These are phyloP conservation scores for Gasteruption jaculator DNA, from an alignment of 2,888 invertebrate species.

Conservation along the genomic window DNA sequence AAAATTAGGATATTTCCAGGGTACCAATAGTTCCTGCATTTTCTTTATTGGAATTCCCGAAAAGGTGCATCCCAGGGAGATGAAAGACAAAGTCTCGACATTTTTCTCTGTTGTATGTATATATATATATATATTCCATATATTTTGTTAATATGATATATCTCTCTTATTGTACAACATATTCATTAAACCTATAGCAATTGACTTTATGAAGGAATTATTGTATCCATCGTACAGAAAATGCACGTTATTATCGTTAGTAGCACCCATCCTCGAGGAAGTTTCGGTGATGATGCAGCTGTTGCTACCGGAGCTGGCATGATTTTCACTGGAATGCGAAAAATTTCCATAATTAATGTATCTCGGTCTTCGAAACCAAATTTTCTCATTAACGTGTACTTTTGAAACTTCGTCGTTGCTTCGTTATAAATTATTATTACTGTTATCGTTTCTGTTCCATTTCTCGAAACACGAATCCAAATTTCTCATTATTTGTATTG, in stretches of 20 bases:
- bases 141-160: constrained; percentile 3
- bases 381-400: not conserved
- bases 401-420: no score
- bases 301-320: constrained; percentile 26
- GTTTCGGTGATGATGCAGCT: constrained; percentile 29
- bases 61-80: no score
- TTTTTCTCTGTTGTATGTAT: no score
- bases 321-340: constrained; percentile 35
- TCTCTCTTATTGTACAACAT: not conserved
- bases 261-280: constrained; percentile 31
- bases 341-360: constrained; percentile 2
- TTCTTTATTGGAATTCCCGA: no score
- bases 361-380: not conserved
- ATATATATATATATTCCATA: constrained; percentile 15
- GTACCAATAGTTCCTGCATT: no score
- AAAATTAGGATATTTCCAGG: no score
- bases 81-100: no score
- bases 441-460: not conserved
- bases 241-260: constrained; percentile 32
- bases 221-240: constrained; percentile 36
- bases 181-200: constrained; percentile 42
- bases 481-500: not conserved
- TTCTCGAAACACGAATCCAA: not conserved
- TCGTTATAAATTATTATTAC: not conserved
- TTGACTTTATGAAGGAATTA: constrained; percentile 48